phyloP scores from a whole-genome alignment of 2,797 vertebrate species.

The Vireo griseus region DNA sequence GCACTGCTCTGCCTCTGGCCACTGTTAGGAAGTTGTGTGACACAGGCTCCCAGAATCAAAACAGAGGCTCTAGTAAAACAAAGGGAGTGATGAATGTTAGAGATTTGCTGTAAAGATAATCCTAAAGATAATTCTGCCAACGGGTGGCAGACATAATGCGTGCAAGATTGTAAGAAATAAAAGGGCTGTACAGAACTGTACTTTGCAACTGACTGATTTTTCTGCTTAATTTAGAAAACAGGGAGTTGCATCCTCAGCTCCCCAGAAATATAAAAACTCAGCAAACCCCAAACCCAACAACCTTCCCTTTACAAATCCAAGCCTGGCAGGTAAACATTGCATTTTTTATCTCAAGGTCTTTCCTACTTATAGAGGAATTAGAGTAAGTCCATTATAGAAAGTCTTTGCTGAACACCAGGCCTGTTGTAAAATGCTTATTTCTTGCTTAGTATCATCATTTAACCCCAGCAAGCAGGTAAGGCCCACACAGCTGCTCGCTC shows the following conservation, averaged over 20 bases:
- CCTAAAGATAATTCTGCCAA: background rate
- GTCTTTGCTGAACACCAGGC: background rate
- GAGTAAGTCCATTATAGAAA: background rate
- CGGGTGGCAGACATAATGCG: accelerated
- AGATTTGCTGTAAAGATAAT: background rate
- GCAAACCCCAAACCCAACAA: background rate
- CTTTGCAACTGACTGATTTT: background rate
- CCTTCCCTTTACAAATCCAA: background rate
- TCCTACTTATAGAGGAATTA: background rate
- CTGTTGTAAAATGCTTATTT: background rate
- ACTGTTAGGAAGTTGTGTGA: background rate
- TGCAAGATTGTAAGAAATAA: background rate
- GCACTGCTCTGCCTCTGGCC: background rate
- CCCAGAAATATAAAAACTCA: background rate
- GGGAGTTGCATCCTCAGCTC: accelerated
- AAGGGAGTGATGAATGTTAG: background rate
- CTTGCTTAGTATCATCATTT: background rate
- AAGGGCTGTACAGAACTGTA: background rate
- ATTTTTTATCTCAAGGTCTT: background rate
- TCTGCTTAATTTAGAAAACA: background rate
- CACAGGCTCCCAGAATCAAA: background rate
- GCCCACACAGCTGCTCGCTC: background rate
- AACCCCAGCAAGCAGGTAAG: background rate
- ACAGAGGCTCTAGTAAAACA: background rate
- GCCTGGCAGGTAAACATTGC: background rate